Conservation (phyloP, 1,140 invertebrate genomes). For the Cryptotermes secundus region DNA sequence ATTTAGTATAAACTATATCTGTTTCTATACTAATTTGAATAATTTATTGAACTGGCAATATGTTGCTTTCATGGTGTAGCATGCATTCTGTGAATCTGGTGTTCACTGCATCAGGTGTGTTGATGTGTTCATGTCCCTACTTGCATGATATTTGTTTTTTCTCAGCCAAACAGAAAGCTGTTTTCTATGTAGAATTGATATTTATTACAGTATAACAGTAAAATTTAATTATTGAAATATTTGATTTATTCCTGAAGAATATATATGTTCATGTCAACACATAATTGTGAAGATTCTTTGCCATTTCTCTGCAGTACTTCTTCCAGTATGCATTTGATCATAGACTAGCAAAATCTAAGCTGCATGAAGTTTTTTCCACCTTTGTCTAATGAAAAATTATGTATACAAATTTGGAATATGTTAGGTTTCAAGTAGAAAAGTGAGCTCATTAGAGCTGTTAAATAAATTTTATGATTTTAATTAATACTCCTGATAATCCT, state of each 20-base stretch:
- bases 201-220: neutral
- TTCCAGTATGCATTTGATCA: too few relatives aligned
- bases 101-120: neutral
- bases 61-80: neutral
- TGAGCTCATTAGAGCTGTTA: too few relatives aligned
- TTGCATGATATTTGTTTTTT: neutral
- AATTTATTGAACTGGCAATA: constrained; percentile 1
- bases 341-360: too few relatives aligned
- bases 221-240: neutral
- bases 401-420: too few relatives aligned
- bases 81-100: neutral
- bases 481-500: too few relatives aligned
- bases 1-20: too few relatives aligned
- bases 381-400: too few relatives aligned
- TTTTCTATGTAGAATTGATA: neutral
- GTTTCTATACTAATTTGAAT: neutral
- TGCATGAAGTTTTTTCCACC: too few relatives aligned
- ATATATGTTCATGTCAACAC: neutral
- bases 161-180: neutral
- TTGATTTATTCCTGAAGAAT: neutral
- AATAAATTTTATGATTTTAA: too few relatives aligned
- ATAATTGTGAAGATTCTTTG: too few relatives aligned
- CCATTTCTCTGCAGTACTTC: too few relatives aligned
- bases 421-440: too few relatives aligned
- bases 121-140: neutral